phyloP scores from a whole-genome alignment of 2,888 invertebrate species.

The Lepetodrilus schrolli region DNA sequence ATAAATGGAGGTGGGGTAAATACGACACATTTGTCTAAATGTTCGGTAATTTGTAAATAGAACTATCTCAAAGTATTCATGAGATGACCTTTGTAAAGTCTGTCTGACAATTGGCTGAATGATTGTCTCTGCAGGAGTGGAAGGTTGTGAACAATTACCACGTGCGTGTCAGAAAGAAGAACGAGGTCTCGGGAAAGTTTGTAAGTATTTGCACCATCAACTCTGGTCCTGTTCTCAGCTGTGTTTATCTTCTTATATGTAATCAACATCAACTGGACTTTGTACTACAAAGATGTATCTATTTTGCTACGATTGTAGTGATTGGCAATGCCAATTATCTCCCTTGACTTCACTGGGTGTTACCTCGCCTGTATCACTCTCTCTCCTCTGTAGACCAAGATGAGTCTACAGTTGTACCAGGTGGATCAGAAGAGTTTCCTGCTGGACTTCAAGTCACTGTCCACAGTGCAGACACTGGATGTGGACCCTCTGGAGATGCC shows the following conservation, averaged over 20 bases:
- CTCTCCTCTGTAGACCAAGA: constrained; percentile 79
- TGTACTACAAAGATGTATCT: neutral
- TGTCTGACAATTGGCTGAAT: too few relatives aligned
- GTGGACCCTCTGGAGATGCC: neutral
- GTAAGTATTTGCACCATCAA: constrained; percentile 80
- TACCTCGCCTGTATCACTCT: too few relatives aligned
- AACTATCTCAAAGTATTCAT: too few relatives aligned
- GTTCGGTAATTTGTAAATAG: too few relatives aligned
- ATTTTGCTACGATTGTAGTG: too few relatives aligned
- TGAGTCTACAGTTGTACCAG: constrained; percentile 98
- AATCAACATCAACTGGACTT: neutral
- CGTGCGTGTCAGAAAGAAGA: constrained; percentile 93
- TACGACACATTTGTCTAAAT: too few relatives aligned
- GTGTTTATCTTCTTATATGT: too few relatives aligned
- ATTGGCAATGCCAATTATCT: neutral
- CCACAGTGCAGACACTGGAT: constrained; percentile 38
- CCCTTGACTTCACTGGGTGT: neutral
- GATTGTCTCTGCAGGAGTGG: too few relatives aligned
- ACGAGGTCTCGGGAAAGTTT: constrained; percentile 86
- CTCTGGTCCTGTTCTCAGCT: too few relatives aligned
- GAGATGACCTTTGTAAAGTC: too few relatives aligned
- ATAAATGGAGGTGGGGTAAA: too few relatives aligned
- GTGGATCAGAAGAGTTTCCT: constrained; percentile 98
- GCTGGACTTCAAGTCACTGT: constrained; percentile 94
- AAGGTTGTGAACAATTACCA: constrained; percentile 97